Evolutionary conservation across 2,888 invertebrate genomes (phyloP), one percentile per base, ranked within the genome.

Genomic region (Rotaria macrura): DNA sequence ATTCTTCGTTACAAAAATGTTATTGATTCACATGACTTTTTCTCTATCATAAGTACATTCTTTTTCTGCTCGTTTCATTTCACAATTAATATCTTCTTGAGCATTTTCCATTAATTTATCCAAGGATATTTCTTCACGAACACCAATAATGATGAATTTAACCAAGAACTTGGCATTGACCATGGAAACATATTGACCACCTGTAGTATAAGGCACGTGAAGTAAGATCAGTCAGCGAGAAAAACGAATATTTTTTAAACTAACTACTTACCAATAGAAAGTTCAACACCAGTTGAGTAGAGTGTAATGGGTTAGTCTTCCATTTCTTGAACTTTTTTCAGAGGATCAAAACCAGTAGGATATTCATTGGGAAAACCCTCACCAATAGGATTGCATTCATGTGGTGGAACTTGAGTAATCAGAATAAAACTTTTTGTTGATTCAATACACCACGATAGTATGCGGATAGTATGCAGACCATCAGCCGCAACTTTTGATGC

Each of bases 181-280:
- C 25, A 90, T 86, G 3, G 90, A 89, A 9, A 90, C 88, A 87
- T 89, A 90, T 86, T 89, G 89, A 12, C 90, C 90, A 0, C 90
- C 89, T 3, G 90, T 90, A 10, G 88, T 87, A 85, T 88, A 89
- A 0, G 89, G 89, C 20, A 90, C 89, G 88, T n/a, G 87, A 87
- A n/a, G 89, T 89, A 52, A 52, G 52, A 52, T 6, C 23, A 52
- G 17, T 12, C 14, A 5, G 2, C 17, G 17, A 52, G 23, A 52
- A 52, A 5, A 52, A 52, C 23, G 52, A 14, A 52, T 52, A 23
- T 52, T 5, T 52, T 7, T 52, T 7, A 23, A 52, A 52, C 20
- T 52, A 52, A 52, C 3, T 5, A 52, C 23, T 23, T 52, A 52
- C 52, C 7, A 52, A 52, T 52, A 85, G 52, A 23, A 23, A 23